Base-by-base conservation (phyloP, 2,113 vertebrate genomes). In the Syngnathus floridae region DNA sequence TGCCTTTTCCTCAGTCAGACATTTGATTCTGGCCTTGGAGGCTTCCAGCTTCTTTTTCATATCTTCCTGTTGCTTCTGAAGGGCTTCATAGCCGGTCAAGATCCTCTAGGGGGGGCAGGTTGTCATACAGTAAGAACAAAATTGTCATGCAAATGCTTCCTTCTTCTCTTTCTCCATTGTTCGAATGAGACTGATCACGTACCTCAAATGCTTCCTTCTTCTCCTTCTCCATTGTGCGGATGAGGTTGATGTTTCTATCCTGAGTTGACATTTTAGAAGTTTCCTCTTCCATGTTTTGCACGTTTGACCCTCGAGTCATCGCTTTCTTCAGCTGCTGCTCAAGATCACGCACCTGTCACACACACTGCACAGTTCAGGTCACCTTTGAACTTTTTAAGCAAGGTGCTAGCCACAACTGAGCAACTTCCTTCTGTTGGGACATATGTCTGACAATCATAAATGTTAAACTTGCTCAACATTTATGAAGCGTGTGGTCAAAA, bases 191-290 rank as follows among this genome's bases (percentile, higher is more conserved):
- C 26, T 31, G 26, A 31, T 31, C 16, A 70, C 56, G 35, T 80
- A 98, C 96, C 91, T 97, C 93, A 62, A 92, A 82, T 0, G 90
- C 74, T 40, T 94, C 93, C 76, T 92, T 93, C 71, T 90, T 95
- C 26, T 94, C 94, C 75, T 84, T 94, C 71, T 97, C 94, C 37
- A 97, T 85, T 64, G 46, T 76, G 37, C 90, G 93, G 70, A 98
- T 93, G 85, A 93, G 86, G 75, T 84, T 83, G 49, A 94, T 54
- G 80, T 96, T 94, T 73, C 84, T 94, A 69, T 93, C 92, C 60
- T 90, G 92, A 22, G 79, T 74, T 91, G 87, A 37, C 81, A 67
- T 78, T 89, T 95, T 80, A 8, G 21, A 78, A 90, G 1, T 78
- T 45, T 46, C 84, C 75, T 22, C 79, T 57, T 26, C 86, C 31